Base-by-base conservation (phyloP, 2,113 vertebrate genomes). In the Castor canadensis region DNA sequence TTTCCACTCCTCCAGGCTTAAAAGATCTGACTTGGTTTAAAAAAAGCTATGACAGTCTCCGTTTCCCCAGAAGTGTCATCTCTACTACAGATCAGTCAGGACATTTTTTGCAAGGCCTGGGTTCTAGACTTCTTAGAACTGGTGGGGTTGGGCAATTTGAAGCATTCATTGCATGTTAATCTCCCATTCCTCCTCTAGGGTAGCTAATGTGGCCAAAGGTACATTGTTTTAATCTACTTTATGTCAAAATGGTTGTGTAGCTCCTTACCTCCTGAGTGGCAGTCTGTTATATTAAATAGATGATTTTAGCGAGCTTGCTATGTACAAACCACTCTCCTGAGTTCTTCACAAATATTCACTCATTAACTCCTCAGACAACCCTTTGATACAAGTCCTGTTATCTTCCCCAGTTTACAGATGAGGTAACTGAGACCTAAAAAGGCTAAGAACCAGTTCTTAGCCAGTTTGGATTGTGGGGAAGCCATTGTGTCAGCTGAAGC, bases 1-100 rank as follows among this genome's bases (percentile, higher is more conserved):
- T 95, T 95, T 90, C 84, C 38, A 69, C n/a, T 96, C 66, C 64
- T 92, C 80, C 79, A 69, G 83, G 88, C 24, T 28, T 49, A 0
- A 5, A 72, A 58, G 43, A n/a, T 58, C 35, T 58, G 54, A 79
- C 9, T 43, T 93, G 89, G 62, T 66, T 75, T 56, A 67, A 94
- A 35, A 0, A 7, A 56, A 76, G 64, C 38, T 20, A 62, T 26
- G 67, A 58, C 54, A 45, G 43, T 54, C 72, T 83, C 71, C 47
- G 47, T 64, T n/a, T 88, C 77, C 38, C 47, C 69, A 20, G 30
- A 38, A 60, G 54, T 52, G 20, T 94, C 81, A 45, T 43, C 16
- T 56, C 40, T 13, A 30, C 26, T 62, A 58, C 60, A 77, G 67
- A 73, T 45, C 6, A 64, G 69, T 45, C 72, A 89, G 71, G 38